Base-by-base conservation (phyloP, 2,888 invertebrate genomes). In the Lydus trimaculatus region DNA sequence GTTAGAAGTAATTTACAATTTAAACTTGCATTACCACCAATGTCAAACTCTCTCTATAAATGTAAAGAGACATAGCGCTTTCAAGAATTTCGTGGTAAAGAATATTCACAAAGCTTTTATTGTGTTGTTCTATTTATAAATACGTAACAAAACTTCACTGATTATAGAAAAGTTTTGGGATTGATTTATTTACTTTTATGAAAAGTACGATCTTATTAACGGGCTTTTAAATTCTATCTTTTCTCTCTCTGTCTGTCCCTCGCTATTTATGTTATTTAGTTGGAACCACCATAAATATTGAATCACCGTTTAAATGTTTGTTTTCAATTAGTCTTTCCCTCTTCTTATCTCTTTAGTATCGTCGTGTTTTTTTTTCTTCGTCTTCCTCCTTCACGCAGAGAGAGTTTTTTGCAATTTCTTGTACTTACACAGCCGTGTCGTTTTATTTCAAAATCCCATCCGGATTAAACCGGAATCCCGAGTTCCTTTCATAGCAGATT, bases 221-320 rank as follows among this genome's bases (percentile, higher is more conserved):
- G 20, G 48, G 0, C 20, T 20, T 48, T 20, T 8, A 48, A 9
- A 33, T 33, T n/a, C n/a, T n/a, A 36, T 7, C 43, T 43, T n/a
- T 43, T 17, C 36, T 15, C 5, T 3, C 13, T 36, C 36, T 36
- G 13, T 36, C 36, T 13, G 36, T 1, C 43, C 11, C 33, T 1
- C n/a, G n/a, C 4, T 43, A 2, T 48, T 2, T 25, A 0, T 56
- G n/a, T 28, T 56, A 56, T 15, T 25, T 52, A 23, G 52, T 48
- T 20, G 9, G 52, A 48, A 33, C 28, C 28, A 60, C 5, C 20
- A 63, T 66, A 66, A 70, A 66, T 70, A 67, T 70, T 64, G 70
- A 64, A 64, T 71, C 65, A 43, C 58, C 39, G 33, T 59, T 31
- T 71, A 75, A 76, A 77, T 76, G 76, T 77, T 76, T 76, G 67